Percentiles rank a stretch among this genome's conserved stretches.
phyloP scores from a whole-genome alignment of 2,888 invertebrate genomes.

The Drosophila pegasa region DNA sequence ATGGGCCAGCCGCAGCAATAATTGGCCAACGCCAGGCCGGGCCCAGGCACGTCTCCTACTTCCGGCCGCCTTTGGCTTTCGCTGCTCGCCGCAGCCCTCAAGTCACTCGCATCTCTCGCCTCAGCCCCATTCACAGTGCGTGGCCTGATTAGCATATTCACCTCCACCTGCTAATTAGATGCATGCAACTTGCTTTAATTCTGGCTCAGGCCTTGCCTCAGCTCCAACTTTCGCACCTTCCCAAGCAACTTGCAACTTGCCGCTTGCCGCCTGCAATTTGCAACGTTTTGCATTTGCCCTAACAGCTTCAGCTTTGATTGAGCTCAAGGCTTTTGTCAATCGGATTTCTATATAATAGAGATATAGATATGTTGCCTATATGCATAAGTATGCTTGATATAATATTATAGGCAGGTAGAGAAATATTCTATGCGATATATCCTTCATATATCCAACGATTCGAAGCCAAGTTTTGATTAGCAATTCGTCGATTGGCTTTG shows the following conservation, averaged over 20 bases:
- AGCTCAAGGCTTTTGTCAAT: neutral
- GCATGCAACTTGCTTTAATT: slow-evolving; percentile 81
- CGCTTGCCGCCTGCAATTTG: neutral
- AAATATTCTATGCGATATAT: too few species aligned
- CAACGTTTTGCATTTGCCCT: slow-evolving; percentile 16
- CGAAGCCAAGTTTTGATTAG: too few species aligned
- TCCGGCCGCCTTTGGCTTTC: slow-evolving; percentile 26
- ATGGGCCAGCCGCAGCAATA: slow-evolving; percentile 66
- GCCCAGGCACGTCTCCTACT: slow-evolving; percentile 4
- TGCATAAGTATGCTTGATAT: too few species aligned
- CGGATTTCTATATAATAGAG: neutral
- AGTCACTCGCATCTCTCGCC: slow-evolving; percentile 7
- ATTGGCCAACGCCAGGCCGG: slow-evolving; percentile 46
- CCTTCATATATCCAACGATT: too few species aligned
- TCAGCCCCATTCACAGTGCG: slow-evolving; percentile 37
- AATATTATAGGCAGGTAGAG: too few species aligned
- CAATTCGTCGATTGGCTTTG: too few species aligned
- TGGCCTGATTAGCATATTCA: slow-evolving; percentile 81
- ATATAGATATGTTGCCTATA: neutral
- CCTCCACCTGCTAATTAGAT: slow-evolving; percentile 79
- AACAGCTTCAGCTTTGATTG: slow-evolving; percentile 1
- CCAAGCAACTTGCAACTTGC: slow-evolving; percentile 28
- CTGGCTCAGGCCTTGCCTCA: slow-evolving; percentile 43
- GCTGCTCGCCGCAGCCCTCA: neutral
- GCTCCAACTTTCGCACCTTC: slow-evolving; percentile 51